phyloP scores from a whole-genome alignment of 2,113 vertebrate genomes.

The Mugil cephalus region DNA sequence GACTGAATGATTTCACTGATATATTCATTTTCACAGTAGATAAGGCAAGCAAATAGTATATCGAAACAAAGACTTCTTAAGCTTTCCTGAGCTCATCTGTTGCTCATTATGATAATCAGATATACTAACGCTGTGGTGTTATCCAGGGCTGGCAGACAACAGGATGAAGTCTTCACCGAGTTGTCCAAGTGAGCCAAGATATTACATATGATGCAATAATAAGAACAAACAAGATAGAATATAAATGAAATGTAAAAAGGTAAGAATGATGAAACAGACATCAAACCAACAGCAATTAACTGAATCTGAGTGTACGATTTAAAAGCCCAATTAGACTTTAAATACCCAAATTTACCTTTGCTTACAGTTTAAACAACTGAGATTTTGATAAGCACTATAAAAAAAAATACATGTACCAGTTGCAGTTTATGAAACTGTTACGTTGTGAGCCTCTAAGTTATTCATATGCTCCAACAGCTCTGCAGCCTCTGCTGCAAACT shows the following conservation, averaged over 20 bases:
- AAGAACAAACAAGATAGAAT: background rate
- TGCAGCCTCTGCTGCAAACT: background rate
- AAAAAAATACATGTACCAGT: background rate
- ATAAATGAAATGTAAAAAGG: background rate
- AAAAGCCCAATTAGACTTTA: slow-evolving; percentile 3
- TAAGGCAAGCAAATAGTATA: too few species aligned
- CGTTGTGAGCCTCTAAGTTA: background rate
- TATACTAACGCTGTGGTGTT: too few species aligned
- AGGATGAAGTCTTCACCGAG: too few species aligned
- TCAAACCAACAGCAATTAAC: background rate
- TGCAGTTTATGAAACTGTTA: background rate
- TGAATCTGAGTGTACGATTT: background rate
- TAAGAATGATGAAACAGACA: background rate
- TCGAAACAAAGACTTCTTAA: background rate
- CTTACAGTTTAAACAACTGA: too few species aligned
- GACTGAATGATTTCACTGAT: background rate
- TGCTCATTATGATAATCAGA: background rate
- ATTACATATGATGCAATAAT: background rate
- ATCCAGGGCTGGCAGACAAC: too few species aligned
- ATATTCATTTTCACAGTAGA: too few species aligned
- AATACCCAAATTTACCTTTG: background rate
- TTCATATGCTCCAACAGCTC: background rate
- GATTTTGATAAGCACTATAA: background rate
- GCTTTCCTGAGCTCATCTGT: background rate
- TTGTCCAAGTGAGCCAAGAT: too few species aligned